Evolutionary conservation across 2,888 invertebrate genomes (phyloP).

Genomic region (Slavum lentiscoides): DNA sequence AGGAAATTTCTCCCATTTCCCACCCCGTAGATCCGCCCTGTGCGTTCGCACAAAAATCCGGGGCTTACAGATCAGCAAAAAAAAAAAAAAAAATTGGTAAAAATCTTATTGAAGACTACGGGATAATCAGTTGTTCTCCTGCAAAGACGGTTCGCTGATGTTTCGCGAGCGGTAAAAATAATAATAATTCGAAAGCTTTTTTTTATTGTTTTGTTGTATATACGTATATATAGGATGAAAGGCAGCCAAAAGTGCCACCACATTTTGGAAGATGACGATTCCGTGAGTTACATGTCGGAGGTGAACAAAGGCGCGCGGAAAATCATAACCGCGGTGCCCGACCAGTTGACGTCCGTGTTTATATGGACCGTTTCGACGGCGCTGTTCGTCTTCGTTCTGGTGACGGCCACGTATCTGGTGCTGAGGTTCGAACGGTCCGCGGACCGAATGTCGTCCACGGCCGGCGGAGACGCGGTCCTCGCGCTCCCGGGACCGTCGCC

Average conservation of each 20-base stretch:
- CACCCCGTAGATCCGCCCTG: too few relatives aligned
- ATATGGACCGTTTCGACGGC: not conserved
- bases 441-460: too few relatives aligned
- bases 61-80: too few relatives aligned
- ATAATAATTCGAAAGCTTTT: too few relatives aligned
- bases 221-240: not conserved
- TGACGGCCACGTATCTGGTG: not conserved
- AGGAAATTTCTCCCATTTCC: too few relatives aligned
- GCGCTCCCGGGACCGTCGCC: not conserved
- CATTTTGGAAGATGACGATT: not conserved
- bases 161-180: too few relatives aligned
- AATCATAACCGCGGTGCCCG: not conserved
- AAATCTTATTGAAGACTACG: too few relatives aligned
- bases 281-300: not conserved
- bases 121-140: too few relatives aligned
- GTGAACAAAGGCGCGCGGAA: conserved; percentile 34
- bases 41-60: too few relatives aligned
- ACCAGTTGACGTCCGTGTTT: not conserved
- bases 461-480: too few relatives aligned
- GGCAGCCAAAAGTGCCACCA: not conserved
- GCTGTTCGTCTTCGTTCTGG: not conserved
- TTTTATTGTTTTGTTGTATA: not conserved
- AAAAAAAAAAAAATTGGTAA: too few relatives aligned
- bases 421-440: not conserved
- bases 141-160: too few relatives aligned